Evolutionary conservation across 2,888 invertebrate genomes (phyloP).

Genomic region (Drosophila helvetica): DNA sequence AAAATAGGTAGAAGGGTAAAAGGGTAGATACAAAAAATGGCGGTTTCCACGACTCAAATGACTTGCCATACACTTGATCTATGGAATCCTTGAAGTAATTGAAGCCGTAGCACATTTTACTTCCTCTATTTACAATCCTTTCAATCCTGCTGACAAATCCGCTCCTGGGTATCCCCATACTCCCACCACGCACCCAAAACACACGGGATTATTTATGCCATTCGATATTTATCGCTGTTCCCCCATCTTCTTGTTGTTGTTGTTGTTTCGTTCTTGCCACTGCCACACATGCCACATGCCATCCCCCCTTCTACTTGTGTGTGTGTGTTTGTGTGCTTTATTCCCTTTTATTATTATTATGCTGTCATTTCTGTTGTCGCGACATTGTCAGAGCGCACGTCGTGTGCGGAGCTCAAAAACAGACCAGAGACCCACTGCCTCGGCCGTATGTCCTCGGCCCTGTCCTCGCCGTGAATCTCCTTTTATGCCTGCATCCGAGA

Average conservation of each 20-base stretch:
- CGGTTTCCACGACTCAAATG: too few relatives aligned
- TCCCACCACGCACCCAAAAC: slow-evolving; percentile 14
- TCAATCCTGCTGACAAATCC: background rate
- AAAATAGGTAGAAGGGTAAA: too few relatives aligned
- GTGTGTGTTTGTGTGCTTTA: slow-evolving; percentile 33
- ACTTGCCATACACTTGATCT: too few relatives aligned
- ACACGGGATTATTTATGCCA: slow-evolving; percentile 67
- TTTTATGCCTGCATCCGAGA: slow-evolving; percentile 24
- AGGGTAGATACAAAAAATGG: too few relatives aligned
- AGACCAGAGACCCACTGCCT: background rate
- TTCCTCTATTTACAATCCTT: background rate
- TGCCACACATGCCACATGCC: slow-evolving; percentile 12
- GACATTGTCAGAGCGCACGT: slow-evolving; percentile 70
- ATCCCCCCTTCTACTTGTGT: background rate
- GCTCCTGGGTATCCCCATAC: slow-evolving; percentile 28
- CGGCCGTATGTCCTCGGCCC: slow-evolving; percentile 20
- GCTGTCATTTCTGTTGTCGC: slow-evolving; percentile 77
- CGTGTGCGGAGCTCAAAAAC: slow-evolving; percentile 38
- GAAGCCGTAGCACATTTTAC: background rate
- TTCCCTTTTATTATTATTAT: slow-evolving; percentile 73
- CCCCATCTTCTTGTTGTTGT: slow-evolving; percentile 35
- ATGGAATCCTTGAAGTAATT: background rate
- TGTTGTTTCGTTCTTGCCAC: slow-evolving; percentile 44
- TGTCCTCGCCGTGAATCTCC: slow-evolving; percentile 8
- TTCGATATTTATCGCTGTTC: slow-evolving; percentile 64